phyloP scores from a whole-genome alignment of 2,113 vertebrate genomes.

The Brachyistius frenatus region DNA sequence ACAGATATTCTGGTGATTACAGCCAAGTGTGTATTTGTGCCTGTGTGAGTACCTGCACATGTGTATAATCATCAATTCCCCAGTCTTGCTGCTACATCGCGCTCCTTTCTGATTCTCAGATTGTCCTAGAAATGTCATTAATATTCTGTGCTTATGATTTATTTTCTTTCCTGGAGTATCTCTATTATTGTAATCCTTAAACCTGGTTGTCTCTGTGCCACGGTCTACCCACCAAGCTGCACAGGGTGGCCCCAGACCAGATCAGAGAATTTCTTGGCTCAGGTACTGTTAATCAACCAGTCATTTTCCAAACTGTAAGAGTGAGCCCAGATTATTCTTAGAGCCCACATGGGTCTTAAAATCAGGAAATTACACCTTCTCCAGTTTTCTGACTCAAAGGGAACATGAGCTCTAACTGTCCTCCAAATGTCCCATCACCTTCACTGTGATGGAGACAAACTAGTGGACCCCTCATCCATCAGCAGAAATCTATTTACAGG shows the following conservation, averaged over 20 bases:
- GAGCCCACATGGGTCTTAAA: slow-evolving; percentile 57
- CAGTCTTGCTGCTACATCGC: not conserved
- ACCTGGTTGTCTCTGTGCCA: not conserved
- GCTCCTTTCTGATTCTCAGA: slow-evolving; percentile 10
- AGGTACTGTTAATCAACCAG: slow-evolving; percentile 59
- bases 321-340: slow-evolving; percentile 59
- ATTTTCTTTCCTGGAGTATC: not conserved
- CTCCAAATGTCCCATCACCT: slow-evolving; percentile 56
- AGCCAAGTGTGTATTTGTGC: slow-evolving; percentile 32
- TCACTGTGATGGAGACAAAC: slow-evolving; percentile 49
- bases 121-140: not conserved
- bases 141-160: not conserved
- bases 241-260: slow-evolving; percentile 39
- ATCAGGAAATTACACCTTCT: slow-evolving; percentile 74
- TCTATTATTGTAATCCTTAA: slow-evolving; percentile 28
- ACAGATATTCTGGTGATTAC: slow-evolving; percentile 58
- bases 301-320: slow-evolving; percentile 53
- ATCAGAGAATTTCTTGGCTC: slow-evolving; percentile 56
- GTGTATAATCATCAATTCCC: not conserved
- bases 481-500: slow-evolving; percentile 42
- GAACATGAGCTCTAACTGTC: slow-evolving; percentile 55
- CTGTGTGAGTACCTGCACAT: slow-evolving; percentile 4
- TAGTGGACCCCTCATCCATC: slow-evolving; percentile 35
- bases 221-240: slow-evolving; percentile 4
- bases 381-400: slow-evolving; percentile 62